Conservation (phyloP, 2,113 vertebrate genomes). For the Pachypanchax playfairii region DNA sequence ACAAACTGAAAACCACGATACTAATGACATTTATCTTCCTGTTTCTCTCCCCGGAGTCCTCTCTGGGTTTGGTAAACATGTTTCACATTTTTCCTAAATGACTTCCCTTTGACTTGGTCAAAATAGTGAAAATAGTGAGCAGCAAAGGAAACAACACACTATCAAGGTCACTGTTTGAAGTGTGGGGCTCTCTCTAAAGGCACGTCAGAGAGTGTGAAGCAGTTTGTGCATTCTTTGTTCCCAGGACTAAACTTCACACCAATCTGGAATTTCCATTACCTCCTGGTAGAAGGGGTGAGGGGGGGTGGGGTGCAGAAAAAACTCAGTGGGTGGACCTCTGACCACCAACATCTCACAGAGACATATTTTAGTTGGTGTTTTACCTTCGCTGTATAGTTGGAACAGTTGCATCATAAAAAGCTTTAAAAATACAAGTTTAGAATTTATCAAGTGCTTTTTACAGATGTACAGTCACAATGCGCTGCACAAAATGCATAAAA, state of each 20-base stretch:
- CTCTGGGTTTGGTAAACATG: conserved; percentile 29
- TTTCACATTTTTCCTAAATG: conserved; percentile 16
- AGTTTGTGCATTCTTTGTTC: conserved; percentile 43
- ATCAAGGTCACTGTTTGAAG: no score
- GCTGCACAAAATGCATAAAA: no score
- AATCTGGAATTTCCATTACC: conserved; percentile 62
- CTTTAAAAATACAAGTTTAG: no score
- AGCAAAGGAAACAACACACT: conserved; percentile 13
- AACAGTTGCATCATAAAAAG: no score
- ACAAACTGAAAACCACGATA: conserved; percentile 8
- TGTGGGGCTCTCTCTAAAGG: neutral
- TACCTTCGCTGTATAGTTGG: no score
- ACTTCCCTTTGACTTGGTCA: conserved; percentile 19
- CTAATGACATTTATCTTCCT: conserved; percentile 43
- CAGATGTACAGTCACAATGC: no score
- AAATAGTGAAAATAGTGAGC: neutral
- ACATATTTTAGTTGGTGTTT: no score
- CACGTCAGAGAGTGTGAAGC: conserved; percentile 17
- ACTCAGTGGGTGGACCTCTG: conserved; percentile 41
- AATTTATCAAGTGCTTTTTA: no score
- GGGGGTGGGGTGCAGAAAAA: neutral
- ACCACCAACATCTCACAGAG: conserved; percentile 23
- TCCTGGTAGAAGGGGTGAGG: neutral
- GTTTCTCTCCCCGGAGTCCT: conserved; percentile 18
- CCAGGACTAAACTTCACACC: conserved; percentile 45